These are phyloP conservation scores for Craniophora ligustri DNA, from an alignment of 2,888 invertebrate species.

Conservation along the genomic window DNA sequence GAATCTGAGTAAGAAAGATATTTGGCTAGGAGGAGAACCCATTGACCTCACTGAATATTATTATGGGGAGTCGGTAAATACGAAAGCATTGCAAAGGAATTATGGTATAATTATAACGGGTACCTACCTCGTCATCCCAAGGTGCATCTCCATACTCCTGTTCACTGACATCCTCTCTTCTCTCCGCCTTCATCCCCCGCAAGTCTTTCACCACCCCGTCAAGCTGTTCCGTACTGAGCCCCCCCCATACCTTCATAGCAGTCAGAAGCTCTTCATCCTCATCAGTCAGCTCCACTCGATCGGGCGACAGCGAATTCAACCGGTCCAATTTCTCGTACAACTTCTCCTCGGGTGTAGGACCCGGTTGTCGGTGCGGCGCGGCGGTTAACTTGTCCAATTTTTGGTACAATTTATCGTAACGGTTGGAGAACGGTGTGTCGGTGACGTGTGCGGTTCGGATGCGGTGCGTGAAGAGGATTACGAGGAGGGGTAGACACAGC, in stretches of 20 bases:
- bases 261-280: conserved; percentile 78
- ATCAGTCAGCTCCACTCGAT: conserved; percentile 65
- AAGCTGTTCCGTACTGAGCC: conserved; percentile 72
- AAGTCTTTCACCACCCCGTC: conserved; percentile 73
- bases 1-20: too few species aligned
- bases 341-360: conserved; percentile 57
- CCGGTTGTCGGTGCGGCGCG: conserved; percentile 55
- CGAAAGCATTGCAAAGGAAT: too few species aligned
- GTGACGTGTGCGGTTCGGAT: conserved; percentile 74
- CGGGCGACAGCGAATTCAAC: conserved; percentile 71
- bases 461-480: conserved; percentile 68
- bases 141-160: conserved; percentile 71
- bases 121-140: conserved; percentile 80
- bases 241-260: conserved; percentile 75
- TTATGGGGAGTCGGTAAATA: too few species aligned
- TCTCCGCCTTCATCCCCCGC: conserved; percentile 66
- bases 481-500: conserved; percentile 70
- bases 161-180: conserved; percentile 62
- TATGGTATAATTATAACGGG: too few species aligned
- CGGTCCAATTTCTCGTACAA: conserved; percentile 75
- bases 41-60: too few species aligned
- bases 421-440: conserved; percentile 71
- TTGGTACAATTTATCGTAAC: conserved; percentile 73
- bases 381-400: conserved; percentile 74
- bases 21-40: too few species aligned